Evolutionary conservation across 2,113 vertebrate species (phyloP).

Genomic region (Oenanthe oenanthe): DNA sequence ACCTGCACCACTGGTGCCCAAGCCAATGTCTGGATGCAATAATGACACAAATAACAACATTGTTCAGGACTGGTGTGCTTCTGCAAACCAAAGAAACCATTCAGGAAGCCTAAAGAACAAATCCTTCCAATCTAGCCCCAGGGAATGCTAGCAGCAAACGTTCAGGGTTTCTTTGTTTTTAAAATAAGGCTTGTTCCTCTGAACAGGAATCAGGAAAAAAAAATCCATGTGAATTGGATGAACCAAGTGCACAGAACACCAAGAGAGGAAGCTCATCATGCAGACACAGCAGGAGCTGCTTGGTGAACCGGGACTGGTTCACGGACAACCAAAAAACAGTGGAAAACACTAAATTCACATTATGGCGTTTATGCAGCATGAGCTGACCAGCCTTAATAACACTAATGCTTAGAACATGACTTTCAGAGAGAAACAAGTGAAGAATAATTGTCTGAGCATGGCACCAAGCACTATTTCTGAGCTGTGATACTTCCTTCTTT

Average conservation of each 20-base stretch:
- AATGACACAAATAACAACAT: not conserved
- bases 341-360: not conserved
- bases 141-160: not conserved
- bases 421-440: slow-evolving; percentile 20
- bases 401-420: not conserved
- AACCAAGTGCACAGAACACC: not conserved
- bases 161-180: not conserved
- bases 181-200: not conserved
- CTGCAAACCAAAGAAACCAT: not conserved
- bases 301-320: not conserved
- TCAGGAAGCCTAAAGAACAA: slow-evolving; percentile 3
- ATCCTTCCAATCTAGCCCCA: not conserved
- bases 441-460: not conserved
- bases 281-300: not conserved
- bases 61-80: not conserved
- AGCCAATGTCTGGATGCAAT: not conserved
- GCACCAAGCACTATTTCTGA: not conserved
- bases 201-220: not conserved
- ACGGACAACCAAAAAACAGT: not conserved
- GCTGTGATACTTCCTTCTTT: not conserved
- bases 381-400: not conserved
- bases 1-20: not conserved
- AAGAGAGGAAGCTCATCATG: not conserved
- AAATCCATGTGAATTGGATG: rapidly evolving
- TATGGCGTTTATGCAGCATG: not conserved